Conservation (phyloP, 1,140 invertebrate species). For the Trigoniulus corallinus region DNA sequence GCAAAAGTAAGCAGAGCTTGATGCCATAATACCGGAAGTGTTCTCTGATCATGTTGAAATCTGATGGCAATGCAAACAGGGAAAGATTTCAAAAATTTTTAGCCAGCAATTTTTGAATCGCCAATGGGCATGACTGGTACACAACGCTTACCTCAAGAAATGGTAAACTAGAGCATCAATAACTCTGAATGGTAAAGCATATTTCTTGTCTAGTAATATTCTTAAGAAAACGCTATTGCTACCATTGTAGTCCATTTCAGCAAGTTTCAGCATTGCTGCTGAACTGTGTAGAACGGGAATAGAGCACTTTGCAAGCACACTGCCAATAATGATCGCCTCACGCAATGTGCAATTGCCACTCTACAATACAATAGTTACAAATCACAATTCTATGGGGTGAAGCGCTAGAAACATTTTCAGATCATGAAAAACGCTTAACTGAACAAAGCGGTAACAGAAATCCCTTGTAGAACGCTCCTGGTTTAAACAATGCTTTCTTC, state of each 20-base stretch:
- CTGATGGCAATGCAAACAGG: slow-evolving; percentile 41
- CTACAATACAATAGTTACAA: slow-evolving; percentile 26
- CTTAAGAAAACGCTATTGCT: slow-evolving; percentile 91
- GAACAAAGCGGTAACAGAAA: slow-evolving; percentile 79
- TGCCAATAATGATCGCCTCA: slow-evolving; percentile 89
- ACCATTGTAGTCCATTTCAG: slow-evolving; percentile 96
- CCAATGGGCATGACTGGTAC: no score
- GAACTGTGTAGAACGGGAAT: slow-evolving; percentile 94
- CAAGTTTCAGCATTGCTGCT: slow-evolving; percentile 85
- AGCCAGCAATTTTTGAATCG: not conserved
- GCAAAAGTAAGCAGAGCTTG: slow-evolving; percentile 85
- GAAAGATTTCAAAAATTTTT: slow-evolving; percentile 1
- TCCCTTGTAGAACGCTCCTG: slow-evolving; percentile 98
- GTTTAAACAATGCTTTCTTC: slow-evolving; percentile 86
- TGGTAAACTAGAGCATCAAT: slow-evolving; percentile 92
- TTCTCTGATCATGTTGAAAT: slow-evolving; percentile 62
- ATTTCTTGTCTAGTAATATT: slow-evolving; percentile 94
- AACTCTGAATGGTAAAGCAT: slow-evolving; percentile 88
- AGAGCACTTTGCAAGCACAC: slow-evolving; percentile 74
- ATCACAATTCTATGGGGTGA: not conserved
- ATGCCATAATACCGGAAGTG: slow-evolving; percentile 92
- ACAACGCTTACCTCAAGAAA: slow-evolving; percentile 55
- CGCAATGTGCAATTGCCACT: slow-evolving; percentile 81
- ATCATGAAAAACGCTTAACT: slow-evolving; percentile 25
- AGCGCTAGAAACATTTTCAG: not conserved